Evolutionary conservation across 2,113 vertebrate genomes (phyloP), one percentile per base, ranked within the genome.

Genomic region (Petrocephalus microphthalmus): DNA sequence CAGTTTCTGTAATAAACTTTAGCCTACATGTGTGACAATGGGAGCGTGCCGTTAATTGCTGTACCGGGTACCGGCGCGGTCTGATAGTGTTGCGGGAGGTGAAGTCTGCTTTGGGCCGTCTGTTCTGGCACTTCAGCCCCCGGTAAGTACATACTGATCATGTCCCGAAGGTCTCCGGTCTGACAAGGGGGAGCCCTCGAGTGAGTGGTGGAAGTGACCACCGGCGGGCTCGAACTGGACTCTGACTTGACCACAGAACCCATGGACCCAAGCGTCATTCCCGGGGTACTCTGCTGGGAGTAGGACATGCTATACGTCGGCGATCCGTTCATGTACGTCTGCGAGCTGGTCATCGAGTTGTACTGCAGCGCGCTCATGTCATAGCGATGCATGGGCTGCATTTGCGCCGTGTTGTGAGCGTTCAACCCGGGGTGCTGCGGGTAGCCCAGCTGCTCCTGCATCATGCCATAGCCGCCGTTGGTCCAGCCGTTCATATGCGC

Each of bases 401-500:
- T 99, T 94, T 99, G 98, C 53, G 96, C 93, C 54, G 97, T 95
- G 94, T 97, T 97, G 95, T 99, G 98, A 29, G 98, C 97, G 93
- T 97, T 98, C 91, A 98, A 95, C 71, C 98, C 97, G 90, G 98
- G 97, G 97, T 99, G 98, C 94, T 99, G 98, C 90, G 96, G 94
- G 95, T 99, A 99, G 92, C 97, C 97, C 91, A 99, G 97, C 96
- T 98, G 98, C 51, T 99, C 98, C 95, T 99, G 98, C 98, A 99
- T 99, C 98, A 99, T 99, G 89, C 98, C 96, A 95, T 99, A 99
- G 91, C 98, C 97, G 71, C 98, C 98, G 96, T 99, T 99, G 96
- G 96, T 97, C 98, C 98, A 99, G 96, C 98, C 98, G 96, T 99
- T 99, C 98, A 99, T 99, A 93, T 99, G 98, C 85, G 98, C 98